These are phyloP conservation scores for Casuarius casuarius DNA, from an alignment of 2,113 vertebrate genomes.

Conservation along the genomic window DNA sequence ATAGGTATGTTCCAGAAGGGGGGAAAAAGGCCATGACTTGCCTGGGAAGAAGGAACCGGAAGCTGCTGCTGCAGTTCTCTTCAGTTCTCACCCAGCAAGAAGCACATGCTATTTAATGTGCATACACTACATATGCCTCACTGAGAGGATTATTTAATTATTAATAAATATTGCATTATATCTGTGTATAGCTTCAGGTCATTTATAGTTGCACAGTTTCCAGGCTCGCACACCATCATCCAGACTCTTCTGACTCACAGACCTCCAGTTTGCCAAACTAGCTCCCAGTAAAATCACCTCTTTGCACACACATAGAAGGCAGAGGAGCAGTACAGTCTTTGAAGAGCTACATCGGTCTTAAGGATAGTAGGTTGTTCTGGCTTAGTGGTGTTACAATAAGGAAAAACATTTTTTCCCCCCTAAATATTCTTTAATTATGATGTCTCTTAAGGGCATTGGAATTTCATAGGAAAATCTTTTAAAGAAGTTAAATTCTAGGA, in stretches of 20 bases:
- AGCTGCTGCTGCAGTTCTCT: not conserved
- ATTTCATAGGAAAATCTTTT: not conserved
- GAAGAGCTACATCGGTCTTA: not conserved
- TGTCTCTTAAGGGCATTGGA: not conserved
- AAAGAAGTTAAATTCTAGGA: not conserved
- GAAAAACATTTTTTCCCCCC: not conserved
- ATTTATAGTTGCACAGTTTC: not conserved
- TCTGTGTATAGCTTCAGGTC: not conserved
- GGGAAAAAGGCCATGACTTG: fast-evolving
- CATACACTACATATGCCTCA: not conserved
- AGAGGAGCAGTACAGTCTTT: not conserved
- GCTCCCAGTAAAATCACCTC: not conserved
- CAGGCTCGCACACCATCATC: not conserved
- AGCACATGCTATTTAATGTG: not conserved
- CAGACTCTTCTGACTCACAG: not conserved
- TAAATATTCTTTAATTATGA: not conserved
- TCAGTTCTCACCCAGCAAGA: not conserved
- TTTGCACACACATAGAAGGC: not conserved
- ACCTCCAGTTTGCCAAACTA: not conserved
- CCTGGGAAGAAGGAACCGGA: not conserved
- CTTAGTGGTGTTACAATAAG: not conserved
- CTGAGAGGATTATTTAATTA: not conserved
- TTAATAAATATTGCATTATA: not conserved
- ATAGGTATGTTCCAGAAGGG: not conserved
- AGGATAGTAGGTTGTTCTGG: not conserved